Evolutionary conservation across 2,113 vertebrate genomes (phyloP), one percentile per base, ranked within the genome.

Genomic region (Onychorhynchus coronatus): DNA sequence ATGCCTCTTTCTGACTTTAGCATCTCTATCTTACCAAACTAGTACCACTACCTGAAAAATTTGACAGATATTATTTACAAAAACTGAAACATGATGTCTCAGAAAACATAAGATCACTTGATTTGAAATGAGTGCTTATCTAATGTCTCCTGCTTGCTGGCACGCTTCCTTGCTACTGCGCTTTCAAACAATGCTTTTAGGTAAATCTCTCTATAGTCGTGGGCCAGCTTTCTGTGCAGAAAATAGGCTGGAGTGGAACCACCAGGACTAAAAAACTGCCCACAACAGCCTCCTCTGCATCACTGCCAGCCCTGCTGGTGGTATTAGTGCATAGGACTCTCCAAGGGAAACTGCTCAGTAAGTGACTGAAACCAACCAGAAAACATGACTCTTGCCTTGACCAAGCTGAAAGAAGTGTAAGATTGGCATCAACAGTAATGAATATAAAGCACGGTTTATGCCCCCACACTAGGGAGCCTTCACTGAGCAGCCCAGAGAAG

Each of bases 51-150:
- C 55, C 70, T 65, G 53, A 93, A 88, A 95, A 91, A 46, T 25
- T 35, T 91, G 81, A 78, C 74, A 92, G 76, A 49, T 78, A 75
- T 42, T 88, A 80, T 65, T 87, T 6, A 12, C 41, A 53, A 89
- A 95, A 66, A 65, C 47, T 8, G 6, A 65, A 96, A 67, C 25
- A 75, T 1, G 10, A 42, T 80, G 79, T 78, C 78, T 76, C 37
- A 79, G 37, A 70, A 76, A 72, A 93, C 89, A 75, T 86, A 95
- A 81, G 47, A 91, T 74, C 52, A 49, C 30, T 47, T 50, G 27
- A 63, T 85, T 85, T 83, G 71, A 91, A 93, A 95, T 67, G 81
- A 79, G 53, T 83, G 74, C 74, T 91, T 96, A 95, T 85, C 85
- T 75, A 41, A 68, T 19, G 23, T 37, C 89, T 24, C 58, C 71